Conservation (phyloP, 2,113 vertebrate genomes). For the Nothobranchius kuhntae region DNA sequence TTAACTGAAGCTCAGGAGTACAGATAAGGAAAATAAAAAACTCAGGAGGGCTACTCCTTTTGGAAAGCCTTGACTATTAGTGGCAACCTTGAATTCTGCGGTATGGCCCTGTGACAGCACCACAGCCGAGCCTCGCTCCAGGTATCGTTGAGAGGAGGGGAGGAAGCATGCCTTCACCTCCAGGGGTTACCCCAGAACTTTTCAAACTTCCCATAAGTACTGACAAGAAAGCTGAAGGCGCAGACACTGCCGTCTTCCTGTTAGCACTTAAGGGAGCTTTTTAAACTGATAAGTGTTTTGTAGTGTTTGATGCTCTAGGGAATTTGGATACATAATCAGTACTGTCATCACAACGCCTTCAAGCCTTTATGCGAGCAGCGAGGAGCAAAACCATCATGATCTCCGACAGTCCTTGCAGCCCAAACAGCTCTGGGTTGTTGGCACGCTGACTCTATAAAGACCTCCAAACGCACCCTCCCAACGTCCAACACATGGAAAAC, state of each 20-base stretch:
- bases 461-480: neutral
- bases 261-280: slow-evolving; percentile 3
- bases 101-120: slow-evolving; percentile 31
- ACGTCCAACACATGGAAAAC: too few species aligned
- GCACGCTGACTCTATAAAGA: neutral
- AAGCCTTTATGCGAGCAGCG: neutral
- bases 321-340: slow-evolving; percentile 2
- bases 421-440: neutral
- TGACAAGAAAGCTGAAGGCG: slow-evolving; percentile 9
- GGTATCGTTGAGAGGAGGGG: neutral
- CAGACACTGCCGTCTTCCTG: neutral
- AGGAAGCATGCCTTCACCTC: slow-evolving; percentile 25
- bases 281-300: slow-evolving; percentile 21
- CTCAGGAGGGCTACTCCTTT: slow-evolving; percentile 60
- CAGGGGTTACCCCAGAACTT: slow-evolving; percentile 39
- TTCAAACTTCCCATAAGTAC: slow-evolving; percentile 33
- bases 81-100: slow-evolving; percentile 56
- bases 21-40: slow-evolving; percentile 61
- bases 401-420: neutral
- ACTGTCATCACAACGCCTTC: slow-evolving; percentile 4
- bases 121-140: slow-evolving; percentile 3
- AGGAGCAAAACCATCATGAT: slow-evolving; percentile 3
- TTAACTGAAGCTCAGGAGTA: slow-evolving; percentile 72
- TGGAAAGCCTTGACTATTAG: slow-evolving; percentile 64
- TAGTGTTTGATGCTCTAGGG: slow-evolving; percentile 13